These are phyloP conservation scores for Aurelia sp. DNA, from an alignment of 30 jellyfish, hydroid and myxozoan genomes.

Conservation along the genomic window DNA sequence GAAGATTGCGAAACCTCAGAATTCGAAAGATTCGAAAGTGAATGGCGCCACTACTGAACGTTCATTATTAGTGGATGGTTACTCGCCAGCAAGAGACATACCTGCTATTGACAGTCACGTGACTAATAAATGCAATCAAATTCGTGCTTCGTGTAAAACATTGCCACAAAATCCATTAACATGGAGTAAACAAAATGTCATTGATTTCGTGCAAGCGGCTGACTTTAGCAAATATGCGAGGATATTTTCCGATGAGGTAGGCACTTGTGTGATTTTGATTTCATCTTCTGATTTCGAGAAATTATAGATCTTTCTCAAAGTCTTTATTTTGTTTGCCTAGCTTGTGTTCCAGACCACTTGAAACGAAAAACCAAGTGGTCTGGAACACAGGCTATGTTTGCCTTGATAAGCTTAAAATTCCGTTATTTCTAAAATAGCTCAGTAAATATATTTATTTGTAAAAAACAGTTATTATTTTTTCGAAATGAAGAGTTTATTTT, in stretches of 20 bases:
- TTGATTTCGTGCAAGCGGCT: constrained; percentile 79
- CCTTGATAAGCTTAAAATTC: background rate
- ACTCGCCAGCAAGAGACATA: constrained; percentile 72
- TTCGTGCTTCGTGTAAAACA: constrained; percentile 66
- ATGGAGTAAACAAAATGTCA: constrained; percentile 90
- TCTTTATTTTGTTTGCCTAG: background rate
- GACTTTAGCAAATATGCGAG: constrained; percentile 64
- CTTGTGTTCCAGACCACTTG: too few relatives aligned
- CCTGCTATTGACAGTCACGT: constrained; percentile 65
- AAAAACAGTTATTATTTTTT: too few relatives aligned
- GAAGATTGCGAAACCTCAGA: constrained; percentile 74
- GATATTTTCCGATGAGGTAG: constrained; percentile 80
- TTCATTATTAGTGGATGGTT: constrained; percentile 58
- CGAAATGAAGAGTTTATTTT: too few relatives aligned
- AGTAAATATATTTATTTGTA: too few relatives aligned
- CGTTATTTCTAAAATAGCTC: background rate
- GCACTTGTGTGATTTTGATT: background rate
- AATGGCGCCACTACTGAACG: constrained; percentile 53
- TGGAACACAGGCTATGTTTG: too few relatives aligned
- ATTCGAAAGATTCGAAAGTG: constrained; percentile 41
- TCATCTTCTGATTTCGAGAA: background rate
- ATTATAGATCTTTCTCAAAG: background rate
- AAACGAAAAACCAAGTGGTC: too few relatives aligned
- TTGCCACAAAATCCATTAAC: constrained; percentile 80
- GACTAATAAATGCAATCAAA: constrained; percentile 58